Base-by-base conservation (phyloP, 2,113 vertebrate genomes). In the Salvelinus namaycush region DNA sequence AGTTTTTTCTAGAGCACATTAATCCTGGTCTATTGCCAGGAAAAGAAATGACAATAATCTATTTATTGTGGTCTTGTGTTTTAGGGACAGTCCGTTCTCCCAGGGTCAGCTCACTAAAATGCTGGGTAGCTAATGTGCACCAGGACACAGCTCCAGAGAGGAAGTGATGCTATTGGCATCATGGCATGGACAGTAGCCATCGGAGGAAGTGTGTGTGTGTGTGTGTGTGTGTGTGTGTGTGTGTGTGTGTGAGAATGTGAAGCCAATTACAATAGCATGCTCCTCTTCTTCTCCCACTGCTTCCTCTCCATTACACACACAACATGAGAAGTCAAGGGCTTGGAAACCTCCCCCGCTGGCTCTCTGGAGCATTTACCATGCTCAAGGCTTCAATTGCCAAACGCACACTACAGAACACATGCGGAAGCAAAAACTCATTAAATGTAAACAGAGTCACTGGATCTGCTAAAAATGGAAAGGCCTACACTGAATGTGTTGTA, bases 101-200 rank as follows among this genome's bases (percentile, higher is more conserved):
- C 49, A 72, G 68, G 64, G 72, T 77, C 67, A 79, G 48, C 20
- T 34, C 16, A 8, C 72, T 59, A 20, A 22, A 64, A 24, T 24
- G 22, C 22, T 24, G 26, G 3, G 24, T 26, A n/a, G 62, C 9
- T 69, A 39, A 69, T 69, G 34, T 44, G 20, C 31, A 20, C 14
- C 31, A 68, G 60, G n/a, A 64, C 60, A 64, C 62, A 22, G 3
- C 20, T 64, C 20, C 20, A 26, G 22, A 57, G 16, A 20, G 54
- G 65, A 67, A 29, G 26, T 67, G 65, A 67, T 31, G 9, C 65
- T 67, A 13, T 5, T 16, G 4, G 27, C 26, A 24, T 67, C 26
- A 31, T 44, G 9, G 39, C 39, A 44, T 27, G 24, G 65, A 67
- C 7, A 67, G 14, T 24, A 26, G 11, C 27, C 54, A 57, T 57